Percentiles rank a stretch among this genome's conserved stretches.
Evolutionary conservation across 2,888 invertebrate genomes (phyloP).

Genomic region (Xanthia togata): DNA sequence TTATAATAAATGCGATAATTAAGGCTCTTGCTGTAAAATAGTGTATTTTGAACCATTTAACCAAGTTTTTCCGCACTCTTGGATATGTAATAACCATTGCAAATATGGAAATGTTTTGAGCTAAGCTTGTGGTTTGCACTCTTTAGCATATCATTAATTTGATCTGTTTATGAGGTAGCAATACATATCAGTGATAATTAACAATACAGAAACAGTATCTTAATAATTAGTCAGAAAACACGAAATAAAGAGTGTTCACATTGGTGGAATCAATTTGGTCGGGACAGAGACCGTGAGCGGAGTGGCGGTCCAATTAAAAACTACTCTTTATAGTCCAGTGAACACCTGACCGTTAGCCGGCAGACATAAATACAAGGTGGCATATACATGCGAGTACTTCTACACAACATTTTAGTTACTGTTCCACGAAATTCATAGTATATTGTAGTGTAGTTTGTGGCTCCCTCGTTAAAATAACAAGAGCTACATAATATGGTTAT

Average conservation of each 20-base stretch:
- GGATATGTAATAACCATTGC: background rate
- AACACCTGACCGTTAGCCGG: conserved; percentile 45
- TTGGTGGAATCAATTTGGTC: conserved; percentile 40
- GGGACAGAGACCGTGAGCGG: conserved; percentile 22
- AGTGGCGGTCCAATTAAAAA: conserved; percentile 64
- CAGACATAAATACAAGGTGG: conserved; percentile 19
- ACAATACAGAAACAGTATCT: background rate
- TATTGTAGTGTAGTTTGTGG: background rate
- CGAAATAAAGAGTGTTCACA: conserved; percentile 14
- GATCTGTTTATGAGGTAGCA: background rate
- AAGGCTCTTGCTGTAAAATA: background rate
- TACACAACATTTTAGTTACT: conserved; percentile 17
- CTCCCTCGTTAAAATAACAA: background rate
- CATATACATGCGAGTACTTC: background rate
- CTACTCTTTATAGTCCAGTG: conserved; percentile 54
- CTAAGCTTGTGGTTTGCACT: background rate
- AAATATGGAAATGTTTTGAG: background rate
- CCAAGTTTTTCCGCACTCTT: background rate
- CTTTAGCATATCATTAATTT: background rate
- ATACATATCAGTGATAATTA: background rate
- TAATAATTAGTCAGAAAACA: conserved; percentile 13
- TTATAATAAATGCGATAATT: background rate
- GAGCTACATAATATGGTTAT: background rate
- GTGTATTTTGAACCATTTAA: background rate
- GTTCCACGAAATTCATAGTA: conserved; percentile 5